phyloP scores from a whole-genome alignment of 1,140 invertebrate species.

The Aricia agestis region DNA sequence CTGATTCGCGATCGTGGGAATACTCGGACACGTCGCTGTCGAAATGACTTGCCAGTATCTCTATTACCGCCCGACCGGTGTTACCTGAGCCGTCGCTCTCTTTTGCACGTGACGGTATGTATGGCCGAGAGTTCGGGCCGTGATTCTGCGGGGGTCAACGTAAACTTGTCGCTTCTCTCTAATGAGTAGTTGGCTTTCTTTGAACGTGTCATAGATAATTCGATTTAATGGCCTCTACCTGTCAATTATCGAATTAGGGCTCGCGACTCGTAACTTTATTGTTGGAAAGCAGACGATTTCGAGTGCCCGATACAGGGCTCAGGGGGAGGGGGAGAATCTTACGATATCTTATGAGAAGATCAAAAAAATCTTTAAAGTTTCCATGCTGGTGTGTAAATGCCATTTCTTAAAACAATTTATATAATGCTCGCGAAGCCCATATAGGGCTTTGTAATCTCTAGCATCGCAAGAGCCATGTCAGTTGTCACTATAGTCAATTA shows the following conservation, averaged over 20 bases:
- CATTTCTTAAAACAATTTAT: too few species aligned
- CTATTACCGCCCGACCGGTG: constrained; percentile 44
- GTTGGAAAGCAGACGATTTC: constrained; percentile 5
- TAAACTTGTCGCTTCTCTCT: constrained; percentile 40
- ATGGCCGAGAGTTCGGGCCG: neutral
- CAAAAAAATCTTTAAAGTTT: too few species aligned
- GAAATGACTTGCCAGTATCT: constrained; percentile 55
- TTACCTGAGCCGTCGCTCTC: constrained; percentile 30
- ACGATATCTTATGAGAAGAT: too few species aligned
- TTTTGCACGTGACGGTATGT: constrained; percentile 13
- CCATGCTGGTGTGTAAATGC: too few species aligned
- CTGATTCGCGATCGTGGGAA: constrained; percentile 68
- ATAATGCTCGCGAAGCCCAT: too few species aligned
- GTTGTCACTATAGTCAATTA: too few species aligned
- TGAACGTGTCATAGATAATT: constrained; percentile 72
- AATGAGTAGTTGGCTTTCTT: constrained; percentile 68
- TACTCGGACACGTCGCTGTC: constrained; percentile 41
- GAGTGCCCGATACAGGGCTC: neutral
- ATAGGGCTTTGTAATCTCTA: too few species aligned
- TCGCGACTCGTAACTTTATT: neutral
- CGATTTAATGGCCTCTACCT: constrained; percentile 59
- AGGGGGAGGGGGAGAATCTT: too few species aligned
- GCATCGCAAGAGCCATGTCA: too few species aligned
- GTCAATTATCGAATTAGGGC: constrained; percentile 67
- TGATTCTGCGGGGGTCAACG: constrained; percentile 27